Conservation (phyloP, 1,140 invertebrate genomes). For the Cataglyphis hispanica region DNA sequence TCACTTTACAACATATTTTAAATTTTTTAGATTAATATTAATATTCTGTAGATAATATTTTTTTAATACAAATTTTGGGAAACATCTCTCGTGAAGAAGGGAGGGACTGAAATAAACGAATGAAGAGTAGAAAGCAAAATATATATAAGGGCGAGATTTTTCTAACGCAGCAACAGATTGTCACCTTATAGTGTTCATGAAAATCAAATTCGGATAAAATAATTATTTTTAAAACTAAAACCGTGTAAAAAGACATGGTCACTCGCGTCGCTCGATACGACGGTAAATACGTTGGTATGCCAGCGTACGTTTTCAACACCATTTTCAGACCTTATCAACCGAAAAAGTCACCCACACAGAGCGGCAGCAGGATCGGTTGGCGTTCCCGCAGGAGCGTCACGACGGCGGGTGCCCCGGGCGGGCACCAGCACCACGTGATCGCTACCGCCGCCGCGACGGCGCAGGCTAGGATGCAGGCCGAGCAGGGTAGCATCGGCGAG, state of each 20-base stretch:
- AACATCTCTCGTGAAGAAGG: background rate
- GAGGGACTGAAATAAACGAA: background rate
- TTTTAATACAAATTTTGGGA: too few relatives aligned
- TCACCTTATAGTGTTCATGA: background rate
- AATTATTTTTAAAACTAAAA: background rate
- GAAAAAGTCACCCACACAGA: constrained; percentile 85
- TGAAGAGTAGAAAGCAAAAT: background rate
- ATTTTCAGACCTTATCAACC: constrained; percentile 84
- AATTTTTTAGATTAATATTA: background rate
- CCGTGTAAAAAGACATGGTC: constrained; percentile 6
- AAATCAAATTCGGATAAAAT: background rate
- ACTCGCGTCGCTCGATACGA: background rate
- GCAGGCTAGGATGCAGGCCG: constrained; percentile 93
- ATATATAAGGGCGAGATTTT: background rate
- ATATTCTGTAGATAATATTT: too few relatives aligned
- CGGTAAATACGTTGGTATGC: constrained; percentile 5
- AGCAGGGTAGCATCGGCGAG: constrained; percentile 95
- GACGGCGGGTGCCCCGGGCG: constrained; percentile 82
- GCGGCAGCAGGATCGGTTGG: constrained; percentile 84
- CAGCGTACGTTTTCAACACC: constrained; percentile 38
- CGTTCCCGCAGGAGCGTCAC: constrained; percentile 85
- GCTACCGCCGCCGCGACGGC: constrained; percentile 82
- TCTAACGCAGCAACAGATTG: constrained; percentile 55
- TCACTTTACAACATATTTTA: constrained; percentile 1
- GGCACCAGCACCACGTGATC: constrained; percentile 85